Evolutionary conservation across 2,113 vertebrate species (phyloP).

Genomic region (Eulacestoma nigropectus): DNA sequence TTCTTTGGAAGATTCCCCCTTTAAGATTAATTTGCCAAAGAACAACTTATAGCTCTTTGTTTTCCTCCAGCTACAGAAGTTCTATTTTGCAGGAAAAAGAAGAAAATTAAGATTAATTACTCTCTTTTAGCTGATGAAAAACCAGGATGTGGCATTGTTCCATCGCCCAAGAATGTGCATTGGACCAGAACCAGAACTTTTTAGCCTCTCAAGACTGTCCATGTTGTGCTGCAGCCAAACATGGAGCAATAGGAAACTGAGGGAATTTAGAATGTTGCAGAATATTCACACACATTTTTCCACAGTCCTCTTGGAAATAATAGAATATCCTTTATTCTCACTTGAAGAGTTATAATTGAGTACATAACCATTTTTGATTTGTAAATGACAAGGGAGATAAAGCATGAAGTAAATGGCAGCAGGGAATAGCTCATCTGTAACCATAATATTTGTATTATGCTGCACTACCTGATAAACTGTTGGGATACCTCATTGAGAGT

Average conservation of each 20-base stretch:
- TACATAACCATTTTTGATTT: neutral
- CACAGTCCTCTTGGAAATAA: neutral
- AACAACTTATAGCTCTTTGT: neutral
- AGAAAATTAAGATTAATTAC: slow-evolving; percentile 48
- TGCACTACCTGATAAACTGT: neutral
- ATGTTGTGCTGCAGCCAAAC: neutral
- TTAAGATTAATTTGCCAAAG: slow-evolving; percentile 50
- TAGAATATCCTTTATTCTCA: neutral
- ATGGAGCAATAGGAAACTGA: neutral
- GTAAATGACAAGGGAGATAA: neutral
- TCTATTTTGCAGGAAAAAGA: neutral
- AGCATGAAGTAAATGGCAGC: neutral
- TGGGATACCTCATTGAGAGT: neutral
- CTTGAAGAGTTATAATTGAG: neutral
- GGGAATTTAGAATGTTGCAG: neutral
- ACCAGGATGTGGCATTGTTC: slow-evolving; percentile 31
- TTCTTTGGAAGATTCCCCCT: slow-evolving; percentile 16
- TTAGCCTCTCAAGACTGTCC: neutral
- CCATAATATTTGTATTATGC: neutral
- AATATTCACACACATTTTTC: neutral
- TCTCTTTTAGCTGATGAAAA: neutral
- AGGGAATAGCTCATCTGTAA: neutral
- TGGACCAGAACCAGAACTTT: neutral
- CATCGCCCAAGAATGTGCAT: neutral
- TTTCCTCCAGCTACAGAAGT: neutral